These are phyloP conservation scores for Exocentrus adspersus DNA, from an alignment of 2,888 invertebrate species.

Conservation along the genomic window DNA sequence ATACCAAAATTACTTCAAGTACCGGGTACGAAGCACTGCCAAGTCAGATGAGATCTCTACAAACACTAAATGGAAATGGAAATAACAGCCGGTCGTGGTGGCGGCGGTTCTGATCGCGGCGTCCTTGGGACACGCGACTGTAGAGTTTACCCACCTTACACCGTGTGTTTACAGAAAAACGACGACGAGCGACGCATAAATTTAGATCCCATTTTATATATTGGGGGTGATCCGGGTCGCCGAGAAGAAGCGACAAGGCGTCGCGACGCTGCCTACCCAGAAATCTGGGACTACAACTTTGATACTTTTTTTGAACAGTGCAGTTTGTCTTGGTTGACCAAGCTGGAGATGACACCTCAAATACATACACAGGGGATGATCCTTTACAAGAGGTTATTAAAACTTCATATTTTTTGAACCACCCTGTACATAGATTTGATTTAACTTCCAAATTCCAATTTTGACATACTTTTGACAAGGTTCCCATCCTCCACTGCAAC, in stretches of 20 bases:
- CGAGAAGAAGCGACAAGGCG: background rate
- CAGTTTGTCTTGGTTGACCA: too few relatives aligned
- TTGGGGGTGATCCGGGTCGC: background rate
- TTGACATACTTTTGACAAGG: too few relatives aligned
- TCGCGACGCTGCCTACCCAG: too few relatives aligned
- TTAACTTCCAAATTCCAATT: too few relatives aligned
- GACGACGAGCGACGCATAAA: slow-evolving; percentile 25
- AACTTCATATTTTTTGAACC: too few relatives aligned
- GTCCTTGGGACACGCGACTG: slow-evolving; percentile 46
- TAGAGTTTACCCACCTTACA: slow-evolving; percentile 49
- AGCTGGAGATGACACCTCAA: too few relatives aligned
- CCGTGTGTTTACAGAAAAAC: slow-evolving; percentile 25
- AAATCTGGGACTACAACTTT: too few relatives aligned
- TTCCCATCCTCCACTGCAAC: too few relatives aligned
- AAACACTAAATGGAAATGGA: slow-evolving; percentile 40
- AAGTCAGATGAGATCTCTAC: slow-evolving; percentile 30
- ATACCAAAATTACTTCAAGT: background rate
- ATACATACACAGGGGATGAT: too few relatives aligned
- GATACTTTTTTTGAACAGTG: too few relatives aligned
- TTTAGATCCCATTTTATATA: slow-evolving; percentile 17
- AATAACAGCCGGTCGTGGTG: slow-evolving; percentile 34
- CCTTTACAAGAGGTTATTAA: too few relatives aligned
- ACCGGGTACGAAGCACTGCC: slow-evolving; percentile 21
- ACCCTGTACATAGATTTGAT: too few relatives aligned
- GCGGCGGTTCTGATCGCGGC: slow-evolving; percentile 23